Conservation (phyloP, 2,888 invertebrate genomes). For the Tenthredo mesomela region DNA sequence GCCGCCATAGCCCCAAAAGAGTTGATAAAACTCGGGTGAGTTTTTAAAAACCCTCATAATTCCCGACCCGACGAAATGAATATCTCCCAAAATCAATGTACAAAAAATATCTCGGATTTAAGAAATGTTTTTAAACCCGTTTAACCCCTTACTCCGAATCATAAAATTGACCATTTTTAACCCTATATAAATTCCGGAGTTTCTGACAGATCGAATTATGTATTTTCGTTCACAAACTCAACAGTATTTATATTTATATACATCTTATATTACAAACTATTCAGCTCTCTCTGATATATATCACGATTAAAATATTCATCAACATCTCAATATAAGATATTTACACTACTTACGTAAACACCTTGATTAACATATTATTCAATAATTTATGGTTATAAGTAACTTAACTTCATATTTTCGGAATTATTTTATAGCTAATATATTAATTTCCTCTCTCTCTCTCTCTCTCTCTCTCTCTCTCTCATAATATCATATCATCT, state of each 20-base stretch:
- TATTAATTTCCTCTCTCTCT: too few relatives aligned
- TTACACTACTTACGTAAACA: background rate
- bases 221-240: constrained; percentile 16
- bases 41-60: constrained; percentile 30
- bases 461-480: too few relatives aligned
- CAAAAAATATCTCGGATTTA: background rate
- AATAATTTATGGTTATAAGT: constrained; percentile 2
- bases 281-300: background rate
- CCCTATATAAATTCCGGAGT: background rate
- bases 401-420: too few relatives aligned
- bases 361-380: background rate
- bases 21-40: constrained; percentile 52
- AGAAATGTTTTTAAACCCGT: background rate
- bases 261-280: background rate
- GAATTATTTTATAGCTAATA: too few relatives aligned
- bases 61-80: background rate
- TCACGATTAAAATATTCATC: background rate
- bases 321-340: background rate
- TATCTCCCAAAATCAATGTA: background rate
- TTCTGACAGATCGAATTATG: constrained; percentile 44
- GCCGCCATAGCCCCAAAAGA: constrained; percentile 53
- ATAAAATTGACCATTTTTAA: background rate
- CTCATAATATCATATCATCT: too few relatives aligned
- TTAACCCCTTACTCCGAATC: background rate
- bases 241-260: constrained; percentile 11